These are phyloP conservation scores for Frankliniella intonsa DNA, from an alignment of 2,888 invertebrate species.

Conservation along the genomic window DNA sequence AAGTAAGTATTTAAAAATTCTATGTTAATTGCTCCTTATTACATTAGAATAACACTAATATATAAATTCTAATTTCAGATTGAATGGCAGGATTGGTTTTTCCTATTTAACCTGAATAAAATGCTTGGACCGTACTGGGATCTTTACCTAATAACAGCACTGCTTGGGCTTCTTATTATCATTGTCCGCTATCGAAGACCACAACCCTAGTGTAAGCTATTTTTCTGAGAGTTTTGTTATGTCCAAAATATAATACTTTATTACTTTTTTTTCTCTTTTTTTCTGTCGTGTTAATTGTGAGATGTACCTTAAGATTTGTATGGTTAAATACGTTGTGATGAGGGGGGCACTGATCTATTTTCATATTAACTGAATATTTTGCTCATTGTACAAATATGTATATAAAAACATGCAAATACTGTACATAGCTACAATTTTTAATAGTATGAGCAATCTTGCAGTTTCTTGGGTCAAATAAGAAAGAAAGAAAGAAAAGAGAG, in stretches of 20 bases:
- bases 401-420: background rate
- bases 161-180: slow-evolving; percentile 75
- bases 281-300: background rate
- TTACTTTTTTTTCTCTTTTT: background rate
- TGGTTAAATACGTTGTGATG: no score
- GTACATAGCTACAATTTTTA: no score
- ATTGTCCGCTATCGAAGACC: slow-evolving; percentile 72
- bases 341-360: no score
- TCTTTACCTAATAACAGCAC: slow-evolving; percentile 77
- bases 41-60: slow-evolving; percentile 28
- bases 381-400: background rate
- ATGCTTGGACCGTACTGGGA: slow-evolving; percentile 87
- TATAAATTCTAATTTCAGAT: slow-evolving; percentile 52
- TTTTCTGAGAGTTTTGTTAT: background rate
- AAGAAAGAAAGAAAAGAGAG: no score
- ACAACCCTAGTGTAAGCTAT: slow-evolving; percentile 42
- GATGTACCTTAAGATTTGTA: background rate
- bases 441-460: no score
- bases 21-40: slow-evolving; percentile 8
- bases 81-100: slow-evolving; percentile 44
- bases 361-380: no score
- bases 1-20: slow-evolving; percentile 57
- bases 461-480: no score
- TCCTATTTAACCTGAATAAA: slow-evolving; percentile 64
- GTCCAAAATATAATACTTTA: background rate